phyloP scores from a whole-genome alignment of 1,140 invertebrate species.

The Cataglyphis hispanica region DNA sequence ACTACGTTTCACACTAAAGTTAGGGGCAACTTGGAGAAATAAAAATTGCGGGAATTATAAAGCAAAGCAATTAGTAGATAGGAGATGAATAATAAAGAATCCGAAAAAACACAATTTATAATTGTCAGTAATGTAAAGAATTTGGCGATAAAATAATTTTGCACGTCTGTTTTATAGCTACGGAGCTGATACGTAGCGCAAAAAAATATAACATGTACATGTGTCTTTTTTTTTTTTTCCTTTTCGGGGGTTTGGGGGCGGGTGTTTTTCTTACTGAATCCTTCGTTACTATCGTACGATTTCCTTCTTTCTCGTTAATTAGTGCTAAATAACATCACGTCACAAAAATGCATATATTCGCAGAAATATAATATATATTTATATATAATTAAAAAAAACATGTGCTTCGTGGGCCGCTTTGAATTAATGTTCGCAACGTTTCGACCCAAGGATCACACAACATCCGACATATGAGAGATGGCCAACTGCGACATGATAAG shows the following conservation, averaged over 20 bases:
- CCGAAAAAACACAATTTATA: conserved; percentile 82
- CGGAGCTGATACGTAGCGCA: conserved; percentile 78
- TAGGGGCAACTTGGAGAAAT: conserved; percentile 82
- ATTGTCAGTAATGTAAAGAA: conserved; percentile 86
- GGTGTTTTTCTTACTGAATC: conserved; percentile 30
- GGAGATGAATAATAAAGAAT: conserved; percentile 83
- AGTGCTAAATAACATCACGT: conserved; percentile 93
- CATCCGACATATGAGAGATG: conserved; percentile 79
- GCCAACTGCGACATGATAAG: conserved; percentile 83
- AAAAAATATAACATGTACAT: conserved; percentile 68
- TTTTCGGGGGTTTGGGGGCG: conserved; percentile 54
- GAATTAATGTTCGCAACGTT: conserved; percentile 76
- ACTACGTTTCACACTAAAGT: conserved; percentile 88
- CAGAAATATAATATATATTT: conserved; percentile 92
- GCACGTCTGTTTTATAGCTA: conserved; percentile 64
- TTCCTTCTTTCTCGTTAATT: conserved; percentile 85
- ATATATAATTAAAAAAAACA: conserved; percentile 88
- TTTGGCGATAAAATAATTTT: conserved; percentile 87
- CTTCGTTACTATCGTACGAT: conserved; percentile 65
- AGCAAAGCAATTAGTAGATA: conserved; percentile 84
- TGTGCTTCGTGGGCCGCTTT: conserved; percentile 79
- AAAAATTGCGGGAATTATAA: conserved; percentile 82
- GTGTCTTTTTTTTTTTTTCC: conserved; percentile 74
- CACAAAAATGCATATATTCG: conserved; percentile 90
- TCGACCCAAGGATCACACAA: conserved; percentile 84